Conservation (phyloP, 2,797 vertebrate genomes). For the Paedocypris micromegethes region DNA sequence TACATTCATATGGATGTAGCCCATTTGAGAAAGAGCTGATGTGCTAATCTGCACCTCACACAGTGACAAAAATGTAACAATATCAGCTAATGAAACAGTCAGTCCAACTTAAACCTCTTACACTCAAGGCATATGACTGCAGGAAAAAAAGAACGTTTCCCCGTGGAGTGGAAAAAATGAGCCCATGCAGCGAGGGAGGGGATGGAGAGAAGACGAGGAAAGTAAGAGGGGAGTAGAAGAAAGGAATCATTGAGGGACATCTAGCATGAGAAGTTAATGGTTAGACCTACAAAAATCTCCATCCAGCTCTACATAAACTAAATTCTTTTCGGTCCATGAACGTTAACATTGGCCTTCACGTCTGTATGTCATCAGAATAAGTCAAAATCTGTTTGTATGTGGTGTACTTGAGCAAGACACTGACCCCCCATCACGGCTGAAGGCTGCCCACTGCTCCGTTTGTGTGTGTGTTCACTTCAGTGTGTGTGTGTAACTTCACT, state of each 20-base stretch:
- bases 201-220: conserved; percentile 47
- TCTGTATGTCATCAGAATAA: too few species aligned
- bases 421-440: too few species aligned
- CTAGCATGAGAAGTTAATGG: not conserved
- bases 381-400: too few species aligned
- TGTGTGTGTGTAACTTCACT: too few species aligned
- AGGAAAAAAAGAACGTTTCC: conserved; percentile 55
- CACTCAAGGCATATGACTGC: conserved; percentile 37
- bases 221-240: conserved; percentile 35
- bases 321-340: too few species aligned
- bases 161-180: conserved; percentile 67
- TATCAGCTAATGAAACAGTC: conserved; percentile 31
- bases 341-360: too few species aligned
- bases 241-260: conserved; percentile 17
- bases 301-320: too few species aligned
- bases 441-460: too few species aligned
- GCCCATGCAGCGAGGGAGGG: conserved; percentile 55
- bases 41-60: conserved; percentile 2
- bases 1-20: too few species aligned
- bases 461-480: too few species aligned
- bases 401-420: too few species aligned
- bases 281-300: too few species aligned
- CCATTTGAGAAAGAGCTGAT: not conserved
- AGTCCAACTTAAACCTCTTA: conserved; percentile 37
- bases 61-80: conserved; percentile 6